Percentiles rank a stretch among this genome's conserved stretches.
phyloP scores from a whole-genome alignment of 2,797 vertebrate genomes.

The Delichon dasypus region DNA sequence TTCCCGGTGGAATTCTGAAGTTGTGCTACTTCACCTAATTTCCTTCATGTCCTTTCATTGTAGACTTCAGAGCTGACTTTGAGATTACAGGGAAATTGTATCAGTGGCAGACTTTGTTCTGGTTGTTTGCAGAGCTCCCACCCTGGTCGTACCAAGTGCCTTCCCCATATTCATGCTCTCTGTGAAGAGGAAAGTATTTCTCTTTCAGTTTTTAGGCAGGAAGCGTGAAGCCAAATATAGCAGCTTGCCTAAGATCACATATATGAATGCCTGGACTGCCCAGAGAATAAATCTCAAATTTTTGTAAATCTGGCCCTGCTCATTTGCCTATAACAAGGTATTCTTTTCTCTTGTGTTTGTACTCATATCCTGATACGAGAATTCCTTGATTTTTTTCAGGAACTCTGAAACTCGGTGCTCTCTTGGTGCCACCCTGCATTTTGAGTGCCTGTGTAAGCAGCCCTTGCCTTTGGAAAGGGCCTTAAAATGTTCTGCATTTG shows the following conservation, averaged over 20 bases:
- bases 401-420: not conserved
- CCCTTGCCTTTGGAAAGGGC: not conserved
- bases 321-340: not conserved
- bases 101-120: not conserved
- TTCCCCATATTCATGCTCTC: not conserved
- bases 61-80: not conserved
- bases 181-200: not conserved
- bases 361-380: not conserved
- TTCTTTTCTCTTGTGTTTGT: not conserved
- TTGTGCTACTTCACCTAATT: not conserved
- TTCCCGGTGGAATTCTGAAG: not conserved
- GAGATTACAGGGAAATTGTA: not conserved
- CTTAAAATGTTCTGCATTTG: not conserved
- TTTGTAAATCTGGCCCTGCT: not conserved
- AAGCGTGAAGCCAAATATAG: not conserved
- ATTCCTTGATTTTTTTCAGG: not conserved
- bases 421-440: not conserved
- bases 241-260: not conserved
- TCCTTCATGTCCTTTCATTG: not conserved
- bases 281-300: not conserved
- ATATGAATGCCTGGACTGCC: not conserved
- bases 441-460: not conserved
- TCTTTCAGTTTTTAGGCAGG: not conserved
- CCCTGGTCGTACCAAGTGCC: accelerated
- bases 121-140: constrained; percentile 12